Base-by-base conservation (phyloP, 2,797 vertebrate species). In the Microhierax caerulescens region DNA sequence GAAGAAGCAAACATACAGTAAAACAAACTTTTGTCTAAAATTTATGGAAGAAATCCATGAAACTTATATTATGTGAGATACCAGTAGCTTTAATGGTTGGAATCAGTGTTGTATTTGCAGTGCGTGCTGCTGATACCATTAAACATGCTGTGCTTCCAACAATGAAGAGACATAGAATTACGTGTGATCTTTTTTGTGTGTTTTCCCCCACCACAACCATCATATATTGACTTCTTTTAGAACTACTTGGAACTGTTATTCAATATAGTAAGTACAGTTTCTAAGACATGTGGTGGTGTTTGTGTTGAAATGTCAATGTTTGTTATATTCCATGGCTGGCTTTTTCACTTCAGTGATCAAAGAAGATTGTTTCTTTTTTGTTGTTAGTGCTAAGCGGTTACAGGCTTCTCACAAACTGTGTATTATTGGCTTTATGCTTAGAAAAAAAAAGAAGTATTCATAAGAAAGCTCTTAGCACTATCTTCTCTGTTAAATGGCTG, bases 51-150 rank as follows among this genome's bases (percentile, higher is more conserved):
- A 76, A 67, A 18, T 17, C 5, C 45, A 20, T 37, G n/a, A 6
- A 70, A 50, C 0, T n/a, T 34, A 4, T 0, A 1, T 45, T 47
- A 24, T 0, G 0, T 57, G 81, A 79, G 59, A 37, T 32, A 34
- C 7, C 18, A 11, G 23, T 50, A 37, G 30, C 69, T 90, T 28
- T 75, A 47, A 13, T 50, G 30, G 47, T 60, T 80, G n/a, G 22
- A 75, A 43, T 78, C 30, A 10, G 51, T 16, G 30, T 22, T 56
- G 13, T 67, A 13, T 37, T 37, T 94, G 41, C 47, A 87, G 53
- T 4, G 9, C 16, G 4, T 2, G 9, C 57, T 79, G 43, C 37
- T 47, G 50, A 3, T 53, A 36, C 11, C 7, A 5, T 63, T 60
- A 41, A 37, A 59, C 22, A 4, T 45, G 10, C 27, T 85, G 28